Evolutionary conservation across 2,797 vertebrate species (phyloP).

Genomic region (Chloroceryle inda): DNA sequence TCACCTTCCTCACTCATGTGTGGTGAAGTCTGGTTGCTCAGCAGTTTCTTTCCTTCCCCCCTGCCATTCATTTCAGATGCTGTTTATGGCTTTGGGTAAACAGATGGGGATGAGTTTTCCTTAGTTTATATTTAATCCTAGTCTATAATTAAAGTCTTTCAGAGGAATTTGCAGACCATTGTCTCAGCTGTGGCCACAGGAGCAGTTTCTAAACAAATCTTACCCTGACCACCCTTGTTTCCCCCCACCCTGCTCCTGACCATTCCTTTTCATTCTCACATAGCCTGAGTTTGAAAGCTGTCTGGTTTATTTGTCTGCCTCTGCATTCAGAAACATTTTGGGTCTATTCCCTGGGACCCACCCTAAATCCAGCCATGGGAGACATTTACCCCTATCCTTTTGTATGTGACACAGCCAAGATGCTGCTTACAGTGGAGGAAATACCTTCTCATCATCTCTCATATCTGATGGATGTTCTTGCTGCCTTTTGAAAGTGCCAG

Average conservation of each 20-base stretch:
- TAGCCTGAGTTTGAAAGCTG: neutral
- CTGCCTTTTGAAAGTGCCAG: neutral
- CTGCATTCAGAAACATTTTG: neutral
- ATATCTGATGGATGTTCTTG: neutral
- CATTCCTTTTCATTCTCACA: neutral
- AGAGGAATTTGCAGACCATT: neutral
- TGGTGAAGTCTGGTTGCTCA: neutral
- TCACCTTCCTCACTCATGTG: accelerated
- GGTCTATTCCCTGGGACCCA: neutral
- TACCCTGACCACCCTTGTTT: neutral
- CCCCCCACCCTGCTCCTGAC: accelerated
- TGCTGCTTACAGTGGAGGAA: neutral
- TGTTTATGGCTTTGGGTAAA: constrained; percentile 22
- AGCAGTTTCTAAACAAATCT: constrained; percentile 23
- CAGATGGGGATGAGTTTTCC: constrained; percentile 12
- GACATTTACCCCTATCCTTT: accelerated
- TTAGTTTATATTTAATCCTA: constrained; percentile 32
- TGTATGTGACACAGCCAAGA: neutral
- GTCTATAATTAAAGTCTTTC: constrained; percentile 25
- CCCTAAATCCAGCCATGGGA: accelerated
- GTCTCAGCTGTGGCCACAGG: neutral
- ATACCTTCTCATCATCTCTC: neutral
- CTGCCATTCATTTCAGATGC: neutral
- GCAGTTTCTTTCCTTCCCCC: neutral
- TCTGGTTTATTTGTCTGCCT: neutral